Evolutionary conservation across 2,797 vertebrate species (phyloP).

Genomic region (Chiroxiphia lanceolata): DNA sequence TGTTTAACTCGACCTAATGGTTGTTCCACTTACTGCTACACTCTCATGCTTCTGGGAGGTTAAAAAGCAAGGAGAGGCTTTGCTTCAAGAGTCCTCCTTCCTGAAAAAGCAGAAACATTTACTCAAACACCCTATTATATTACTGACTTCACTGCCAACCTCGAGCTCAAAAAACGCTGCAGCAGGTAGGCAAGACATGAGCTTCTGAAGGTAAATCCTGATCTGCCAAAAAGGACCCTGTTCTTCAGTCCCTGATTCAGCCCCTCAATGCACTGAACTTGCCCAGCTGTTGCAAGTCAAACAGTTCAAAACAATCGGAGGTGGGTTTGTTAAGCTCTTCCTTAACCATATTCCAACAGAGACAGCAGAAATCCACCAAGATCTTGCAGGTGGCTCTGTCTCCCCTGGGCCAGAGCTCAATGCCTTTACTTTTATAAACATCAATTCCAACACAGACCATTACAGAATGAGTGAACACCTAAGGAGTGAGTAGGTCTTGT

Average conservation of each 20-base stretch:
- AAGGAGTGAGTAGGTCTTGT: background rate
- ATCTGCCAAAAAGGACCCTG: background rate
- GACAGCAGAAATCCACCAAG: background rate
- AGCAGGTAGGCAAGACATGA: background rate
- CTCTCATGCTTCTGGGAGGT: background rate
- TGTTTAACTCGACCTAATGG: background rate
- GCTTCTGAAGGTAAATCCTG: background rate
- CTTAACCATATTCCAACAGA: background rate
- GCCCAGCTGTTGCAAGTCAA: fast-evolving
- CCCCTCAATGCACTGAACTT: background rate
- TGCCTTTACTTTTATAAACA: background rate
- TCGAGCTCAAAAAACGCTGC: fast-evolving
- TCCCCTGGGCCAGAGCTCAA: background rate
- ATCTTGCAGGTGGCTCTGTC: background rate
- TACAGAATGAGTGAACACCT: background rate
- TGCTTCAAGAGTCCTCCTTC: background rate
- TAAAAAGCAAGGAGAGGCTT: background rate
- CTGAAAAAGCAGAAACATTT: background rate
- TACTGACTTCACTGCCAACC: background rate
- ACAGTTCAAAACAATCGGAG: background rate
- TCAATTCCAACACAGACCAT: background rate
- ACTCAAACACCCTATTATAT: background rate
- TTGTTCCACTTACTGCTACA: background rate
- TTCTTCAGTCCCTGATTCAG: background rate
- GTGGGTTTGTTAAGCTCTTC: background rate